Base-by-base conservation (phyloP, 2,113 vertebrate species). In the Channa argus region DNA sequence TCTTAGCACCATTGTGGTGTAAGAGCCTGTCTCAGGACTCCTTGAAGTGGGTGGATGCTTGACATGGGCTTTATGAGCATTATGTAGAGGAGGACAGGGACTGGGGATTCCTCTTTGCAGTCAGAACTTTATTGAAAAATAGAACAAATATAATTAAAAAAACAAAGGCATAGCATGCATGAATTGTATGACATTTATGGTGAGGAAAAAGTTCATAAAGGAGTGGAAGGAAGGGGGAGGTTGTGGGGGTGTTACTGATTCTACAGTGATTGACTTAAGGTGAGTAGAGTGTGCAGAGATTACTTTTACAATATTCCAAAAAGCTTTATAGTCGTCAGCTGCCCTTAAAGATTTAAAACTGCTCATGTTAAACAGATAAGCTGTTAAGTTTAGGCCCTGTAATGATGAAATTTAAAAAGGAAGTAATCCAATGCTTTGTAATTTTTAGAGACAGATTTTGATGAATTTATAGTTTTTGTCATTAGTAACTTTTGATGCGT, bases 21-120 rank as follows among this genome's bases (percentile, higher is more conserved):
- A 73, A 89, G 84, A 82, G 70, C 76, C 70, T 39, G 82, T 84
- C 86, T 90, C 77, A 51, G 84, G 85, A 85, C 77, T 88, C 80
- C 50, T 73, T 52, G 33, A 77, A 71, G 82, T 91, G 84, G 87
- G 87, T 43, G 87, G 89, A 86, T 82, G 83, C 83, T 86, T 91
- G 85, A 90, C 88, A 90, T 86, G 67, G 69, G 71, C 74, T 90
- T 90, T 89, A 89, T 92, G 79, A 86, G 84, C 82, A 86, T 91
- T 80, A 83, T 91, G 79, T 80, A 80, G 81, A 89, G 90, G 82
- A 84, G 86, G 83, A 88, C 71, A 84, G 60, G 75, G 84, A 86
- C 79, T 3, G 36, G 73, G 79, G 71, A 84, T 88, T 86, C 77
- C 83, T 82, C 63, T 77, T 76, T 74, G 54, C 82, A 74, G 53